A percentile compares a stretch with the other conserved stretches of the same genome.
These are phyloP conservation scores for Poecilia wingei DNA, from an alignment of 2,797 vertebrate genomes.

Conservation along the genomic window DNA sequence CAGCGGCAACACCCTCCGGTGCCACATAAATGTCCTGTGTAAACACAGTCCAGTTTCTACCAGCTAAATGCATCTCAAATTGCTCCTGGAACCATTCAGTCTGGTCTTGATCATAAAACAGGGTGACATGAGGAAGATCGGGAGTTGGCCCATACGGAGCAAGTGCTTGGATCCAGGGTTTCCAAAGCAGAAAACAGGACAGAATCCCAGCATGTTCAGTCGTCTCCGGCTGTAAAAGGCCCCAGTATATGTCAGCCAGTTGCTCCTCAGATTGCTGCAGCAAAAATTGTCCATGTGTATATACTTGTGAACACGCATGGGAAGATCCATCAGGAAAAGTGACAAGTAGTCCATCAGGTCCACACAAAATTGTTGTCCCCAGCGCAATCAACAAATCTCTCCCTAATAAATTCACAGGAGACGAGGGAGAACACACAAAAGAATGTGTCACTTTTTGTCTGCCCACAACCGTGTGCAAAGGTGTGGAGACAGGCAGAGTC, in stretches of 20 bases:
- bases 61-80: neutral
- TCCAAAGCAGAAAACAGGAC: no score
- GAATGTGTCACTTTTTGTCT: neutral
- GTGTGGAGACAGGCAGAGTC: neutral
- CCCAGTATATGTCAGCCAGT: neutral
- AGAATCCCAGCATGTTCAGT: neutral
- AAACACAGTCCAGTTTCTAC: neutral
- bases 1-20: neutral
- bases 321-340: neutral
- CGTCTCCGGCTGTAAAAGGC: neutral
- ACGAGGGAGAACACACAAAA: neutral
- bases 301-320: no score
- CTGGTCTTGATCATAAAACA: no score
- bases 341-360: neutral
- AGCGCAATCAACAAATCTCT: neutral
- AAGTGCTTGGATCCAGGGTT: no score
- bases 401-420: neutral
- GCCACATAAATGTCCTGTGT: neutral
- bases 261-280: rapidly evolving
- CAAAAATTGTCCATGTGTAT: neutral
- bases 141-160: no score
- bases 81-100: neutral
- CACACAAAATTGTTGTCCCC: neutral
- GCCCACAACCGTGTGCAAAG: neutral
- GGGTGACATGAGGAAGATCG: no score